Evolutionary conservation across 2,113 vertebrate species (phyloP).

Genomic region (Orcinus orca): DNA sequence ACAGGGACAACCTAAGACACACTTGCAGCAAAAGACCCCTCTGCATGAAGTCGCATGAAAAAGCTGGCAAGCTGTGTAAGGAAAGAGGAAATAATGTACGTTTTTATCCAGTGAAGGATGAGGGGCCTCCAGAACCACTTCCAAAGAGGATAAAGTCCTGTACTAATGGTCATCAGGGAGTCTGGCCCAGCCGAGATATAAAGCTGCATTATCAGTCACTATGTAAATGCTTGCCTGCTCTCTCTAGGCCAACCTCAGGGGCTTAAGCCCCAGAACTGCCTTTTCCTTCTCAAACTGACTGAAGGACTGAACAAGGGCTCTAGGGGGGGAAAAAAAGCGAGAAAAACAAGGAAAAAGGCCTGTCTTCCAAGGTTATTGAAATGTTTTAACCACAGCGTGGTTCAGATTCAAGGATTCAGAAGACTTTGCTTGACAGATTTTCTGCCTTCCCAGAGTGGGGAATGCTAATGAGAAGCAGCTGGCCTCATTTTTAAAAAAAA

Average conservation of each 20-base stretch:
- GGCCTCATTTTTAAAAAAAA: background rate
- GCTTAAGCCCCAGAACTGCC: background rate
- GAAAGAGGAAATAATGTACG: background rate
- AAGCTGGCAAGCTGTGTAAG: background rate
- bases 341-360: background rate
- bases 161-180: background rate
- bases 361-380: background rate
- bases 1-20: background rate
- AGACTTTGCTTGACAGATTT: background rate
- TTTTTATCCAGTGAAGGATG: background rate
- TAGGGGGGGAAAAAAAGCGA: no score
- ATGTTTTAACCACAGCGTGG: background rate
- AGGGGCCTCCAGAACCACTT: background rate
- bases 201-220: background rate
- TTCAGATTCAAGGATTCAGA: constrained; percentile 24
- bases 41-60: background rate
- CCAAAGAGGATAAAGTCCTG: background rate
- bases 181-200: background rate
- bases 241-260: background rate
- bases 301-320: background rate
- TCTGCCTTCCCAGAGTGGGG: background rate
- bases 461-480: constrained; percentile 60
- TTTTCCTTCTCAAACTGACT: constrained; percentile 20
- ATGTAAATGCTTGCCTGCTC: background rate
- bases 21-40: background rate